A percentile compares a stretch with the other conserved stretches of the same genome.
phyloP scores from a whole-genome alignment of 2,888 invertebrate species.

The Sepioteuthis lessoniana region DNA sequence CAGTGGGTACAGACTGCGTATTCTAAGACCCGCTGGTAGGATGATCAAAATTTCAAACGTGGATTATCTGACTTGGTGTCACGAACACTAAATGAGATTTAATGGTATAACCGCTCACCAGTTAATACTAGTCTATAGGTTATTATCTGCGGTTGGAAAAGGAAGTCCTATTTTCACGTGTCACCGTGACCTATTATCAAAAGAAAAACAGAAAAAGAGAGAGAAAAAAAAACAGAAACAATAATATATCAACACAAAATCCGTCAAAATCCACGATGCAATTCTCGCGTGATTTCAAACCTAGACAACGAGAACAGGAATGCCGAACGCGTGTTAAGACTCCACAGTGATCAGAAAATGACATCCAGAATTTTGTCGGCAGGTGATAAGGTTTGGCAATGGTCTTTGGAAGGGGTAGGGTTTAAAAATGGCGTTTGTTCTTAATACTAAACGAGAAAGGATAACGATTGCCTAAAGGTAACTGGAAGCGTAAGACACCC shows the following conservation, averaged over 20 bases:
- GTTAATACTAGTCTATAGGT: too few relatives aligned
- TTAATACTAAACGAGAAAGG: neutral
- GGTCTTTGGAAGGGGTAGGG: neutral
- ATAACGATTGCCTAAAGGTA: neutral
- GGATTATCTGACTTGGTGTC: too few relatives aligned
- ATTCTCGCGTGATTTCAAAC: neutral
- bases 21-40: too few relatives aligned
- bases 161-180: neutral
- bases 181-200: neutral
- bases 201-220: neutral
- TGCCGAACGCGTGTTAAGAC: neutral
- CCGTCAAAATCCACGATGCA: neutral
- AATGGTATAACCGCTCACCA: too few relatives aligned
- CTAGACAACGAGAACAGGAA: slow-evolving; percentile 7
- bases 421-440: neutral
- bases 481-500: neutral
- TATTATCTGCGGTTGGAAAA: too few relatives aligned
- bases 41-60: too few relatives aligned
- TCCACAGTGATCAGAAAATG: neutral
- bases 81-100: too few relatives aligned
- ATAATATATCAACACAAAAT: too few relatives aligned
- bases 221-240: too few relatives aligned
- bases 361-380: neutral
- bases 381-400: neutral
- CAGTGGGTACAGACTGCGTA: too few relatives aligned